These are phyloP conservation scores for Mormyrops boulengeri DNA, from an alignment of 2,797 vertebrate species.

Conservation along the genomic window DNA sequence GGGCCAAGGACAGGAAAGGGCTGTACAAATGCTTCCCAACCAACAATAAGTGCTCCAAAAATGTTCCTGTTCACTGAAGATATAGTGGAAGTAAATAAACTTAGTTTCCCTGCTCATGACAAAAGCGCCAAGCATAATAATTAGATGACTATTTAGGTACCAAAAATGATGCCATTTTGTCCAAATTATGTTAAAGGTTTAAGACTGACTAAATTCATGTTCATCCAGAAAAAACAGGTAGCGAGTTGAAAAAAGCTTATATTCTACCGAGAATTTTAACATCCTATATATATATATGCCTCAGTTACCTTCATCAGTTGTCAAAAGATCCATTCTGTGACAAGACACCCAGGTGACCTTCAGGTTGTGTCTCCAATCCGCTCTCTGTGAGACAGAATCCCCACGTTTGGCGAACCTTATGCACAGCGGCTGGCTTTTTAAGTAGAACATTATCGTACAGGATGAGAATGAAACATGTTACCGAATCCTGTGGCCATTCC, in stretches of 20 bases:
- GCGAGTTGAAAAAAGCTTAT: neutral
- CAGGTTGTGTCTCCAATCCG: neutral
- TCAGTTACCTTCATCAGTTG: neutral
- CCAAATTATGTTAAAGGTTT: neutral
- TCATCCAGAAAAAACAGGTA: neutral
- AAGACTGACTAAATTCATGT: neutral
- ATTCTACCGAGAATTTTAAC: neutral
- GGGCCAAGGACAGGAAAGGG: neutral
- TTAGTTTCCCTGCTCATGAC: neutral
- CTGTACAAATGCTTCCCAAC: neutral
- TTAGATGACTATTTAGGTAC: neutral
- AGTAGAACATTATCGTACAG: neutral
- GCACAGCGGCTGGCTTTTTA: neutral
- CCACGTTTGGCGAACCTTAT: neutral
- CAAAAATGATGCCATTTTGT: neutral
- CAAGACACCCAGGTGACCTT: neutral
- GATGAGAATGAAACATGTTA: neutral
- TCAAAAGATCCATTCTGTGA: neutral
- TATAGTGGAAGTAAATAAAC: neutral
- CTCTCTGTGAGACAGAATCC: neutral
- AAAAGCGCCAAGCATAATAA: neutral
- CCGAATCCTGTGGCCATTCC: neutral
- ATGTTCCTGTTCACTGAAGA: neutral
- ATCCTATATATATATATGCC: neutral
- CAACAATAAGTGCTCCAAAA: neutral